These are phyloP conservation scores for Microtus pennsylvanicus DNA, from an alignment of 2,113 vertebrate genomes.

Conservation along the genomic window DNA sequence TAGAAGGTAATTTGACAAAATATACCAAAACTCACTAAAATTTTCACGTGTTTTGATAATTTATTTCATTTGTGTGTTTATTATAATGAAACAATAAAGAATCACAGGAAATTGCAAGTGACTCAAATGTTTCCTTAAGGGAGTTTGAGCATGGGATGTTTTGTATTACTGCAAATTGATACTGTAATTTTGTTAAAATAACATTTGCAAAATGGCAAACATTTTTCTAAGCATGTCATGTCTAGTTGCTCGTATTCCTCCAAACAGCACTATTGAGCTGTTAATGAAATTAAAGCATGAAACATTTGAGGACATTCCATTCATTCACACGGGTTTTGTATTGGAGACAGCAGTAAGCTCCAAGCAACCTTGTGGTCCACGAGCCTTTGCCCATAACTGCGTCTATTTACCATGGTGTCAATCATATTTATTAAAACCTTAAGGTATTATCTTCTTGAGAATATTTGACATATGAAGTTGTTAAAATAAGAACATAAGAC, in stretches of 20 bases:
- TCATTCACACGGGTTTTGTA: not conserved
- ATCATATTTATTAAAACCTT: not conserved
- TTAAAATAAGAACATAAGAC: not conserved
- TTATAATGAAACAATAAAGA: constrained; percentile 9
- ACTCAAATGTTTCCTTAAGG: not conserved
- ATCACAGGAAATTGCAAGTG: not conserved
- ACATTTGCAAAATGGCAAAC: not conserved
- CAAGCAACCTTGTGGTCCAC: fast-evolving
- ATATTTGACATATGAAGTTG: not conserved
- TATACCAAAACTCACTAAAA: not conserved
- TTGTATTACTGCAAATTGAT: not conserved
- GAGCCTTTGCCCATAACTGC: not conserved
- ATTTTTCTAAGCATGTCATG: not conserved
- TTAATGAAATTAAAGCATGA: not conserved
- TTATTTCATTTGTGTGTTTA: not conserved
- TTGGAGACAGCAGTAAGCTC: not conserved
- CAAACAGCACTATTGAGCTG: not conserved
- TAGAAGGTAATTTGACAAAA: not conserved
- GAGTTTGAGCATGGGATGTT: no score
- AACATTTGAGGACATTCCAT: not conserved
- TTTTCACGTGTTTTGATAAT: not conserved
- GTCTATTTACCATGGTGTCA: not conserved
- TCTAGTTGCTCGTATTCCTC: not conserved
- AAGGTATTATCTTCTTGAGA: not conserved
- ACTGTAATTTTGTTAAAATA: not conserved